Evolutionary conservation across 2,888 invertebrate genomes (phyloP).

Genomic region (Chrysolina oricalcia): DNA sequence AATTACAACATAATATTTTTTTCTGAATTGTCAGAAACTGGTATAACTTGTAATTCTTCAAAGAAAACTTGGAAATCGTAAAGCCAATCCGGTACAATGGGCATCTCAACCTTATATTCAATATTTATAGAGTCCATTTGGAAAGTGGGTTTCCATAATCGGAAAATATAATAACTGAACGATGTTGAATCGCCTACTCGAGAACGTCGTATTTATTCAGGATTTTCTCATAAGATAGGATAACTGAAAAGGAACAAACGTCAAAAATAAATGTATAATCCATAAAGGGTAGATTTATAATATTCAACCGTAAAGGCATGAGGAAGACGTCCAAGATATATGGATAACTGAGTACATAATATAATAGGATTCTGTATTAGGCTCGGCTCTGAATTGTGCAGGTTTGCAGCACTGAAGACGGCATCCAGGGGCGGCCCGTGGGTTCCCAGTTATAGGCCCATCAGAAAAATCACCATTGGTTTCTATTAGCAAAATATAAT

Average conservation of each 20-base stretch:
- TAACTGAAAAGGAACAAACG: constrained; percentile 11
- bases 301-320: constrained; percentile 48
- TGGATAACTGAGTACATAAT: constrained; percentile 52
- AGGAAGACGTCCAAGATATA: constrained; percentile 51
- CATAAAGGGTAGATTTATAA: constrained; percentile 47
- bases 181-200: neutral
- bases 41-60: no score
- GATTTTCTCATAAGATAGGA: constrained; percentile 21
- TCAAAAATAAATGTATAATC: constrained; percentile 14
- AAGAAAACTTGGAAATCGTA: no score
- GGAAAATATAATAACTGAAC: constrained; percentile 12
- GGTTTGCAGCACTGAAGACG: constrained; percentile 33
- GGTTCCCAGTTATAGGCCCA: no score
- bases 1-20: no score
- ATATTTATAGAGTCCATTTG: neutral
- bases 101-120: neutral
- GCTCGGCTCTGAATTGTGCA: constrained; percentile 44
- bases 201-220: neutral
- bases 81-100: neutral
- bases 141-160: constrained; percentile 6
- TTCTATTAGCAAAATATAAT: no score
- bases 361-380: constrained; percentile 55
- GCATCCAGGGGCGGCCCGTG: neutral
- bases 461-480: no score
- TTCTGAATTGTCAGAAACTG: no score